phyloP scores from a whole-genome alignment of 2,888 invertebrate species.

The Alentia gelatinosa region DNA sequence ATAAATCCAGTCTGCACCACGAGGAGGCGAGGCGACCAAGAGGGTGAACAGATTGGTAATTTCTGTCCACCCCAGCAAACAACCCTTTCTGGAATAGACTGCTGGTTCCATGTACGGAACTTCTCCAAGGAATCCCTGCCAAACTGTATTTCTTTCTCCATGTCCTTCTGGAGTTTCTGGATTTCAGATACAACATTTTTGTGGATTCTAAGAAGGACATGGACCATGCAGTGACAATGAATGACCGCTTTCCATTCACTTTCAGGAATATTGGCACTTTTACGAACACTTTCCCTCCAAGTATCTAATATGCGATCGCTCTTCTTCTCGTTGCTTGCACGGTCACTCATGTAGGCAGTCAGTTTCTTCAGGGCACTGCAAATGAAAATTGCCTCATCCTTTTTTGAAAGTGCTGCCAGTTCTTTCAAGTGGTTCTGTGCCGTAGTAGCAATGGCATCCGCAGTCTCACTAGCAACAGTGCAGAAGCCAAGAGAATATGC shows the following conservation, averaged over 20 bases:
- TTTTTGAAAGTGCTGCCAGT: background rate
- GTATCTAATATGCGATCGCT: background rate
- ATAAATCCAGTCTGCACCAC: too few species aligned
- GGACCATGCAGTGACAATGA: slow-evolving; percentile 32
- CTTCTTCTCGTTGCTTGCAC: slow-evolving; percentile 33
- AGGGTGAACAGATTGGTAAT: too few species aligned
- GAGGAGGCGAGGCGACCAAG: too few species aligned
- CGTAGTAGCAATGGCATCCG: background rate
- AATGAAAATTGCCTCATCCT: background rate
- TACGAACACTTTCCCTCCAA: background rate
- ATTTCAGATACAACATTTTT: background rate
- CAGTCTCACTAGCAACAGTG: slow-evolving; percentile 31
- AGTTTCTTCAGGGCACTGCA: background rate
- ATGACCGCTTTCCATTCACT: background rate
- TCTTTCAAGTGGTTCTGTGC: slow-evolving; percentile 27
- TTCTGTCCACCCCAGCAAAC: too few species aligned
- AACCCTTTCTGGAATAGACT: background rate
- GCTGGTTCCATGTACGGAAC: background rate
- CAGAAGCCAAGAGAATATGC: background rate
- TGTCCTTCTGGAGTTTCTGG: background rate
- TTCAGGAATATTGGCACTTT: background rate
- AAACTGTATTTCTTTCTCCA: background rate
- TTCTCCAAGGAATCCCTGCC: background rate
- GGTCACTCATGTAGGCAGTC: background rate
- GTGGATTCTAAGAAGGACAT: slow-evolving; percentile 36